Evolutionary conservation across 2,797 vertebrate genomes (phyloP), one percentile per base, ranked within the genome.

Genomic region (Pantherophis alleghaniensis): DNA sequence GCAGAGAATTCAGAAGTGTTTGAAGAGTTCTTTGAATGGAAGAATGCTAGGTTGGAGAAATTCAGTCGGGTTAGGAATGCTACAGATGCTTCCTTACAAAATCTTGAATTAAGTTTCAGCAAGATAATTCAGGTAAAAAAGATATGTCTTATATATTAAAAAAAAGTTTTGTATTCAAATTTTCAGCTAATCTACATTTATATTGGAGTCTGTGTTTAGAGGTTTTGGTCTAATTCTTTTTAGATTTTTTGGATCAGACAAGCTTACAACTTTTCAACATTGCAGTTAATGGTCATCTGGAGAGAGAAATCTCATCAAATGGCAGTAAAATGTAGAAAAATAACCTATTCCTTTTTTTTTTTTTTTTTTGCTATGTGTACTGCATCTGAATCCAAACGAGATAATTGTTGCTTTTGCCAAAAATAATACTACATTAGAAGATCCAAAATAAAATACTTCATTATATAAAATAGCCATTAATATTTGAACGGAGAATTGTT

Each of bases 1-100:
- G 95, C 90, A 91, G 93, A 92, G 89, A 92, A 94, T 57, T 96
- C 94, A 37, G 97, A 97, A 55, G 95, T 94, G 92, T 97, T 98
- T 97, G 95, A 97, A 22, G 92, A 96, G 11, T 98, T 98, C 95
- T 97, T 96, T 94, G 96, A 97, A 18, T 98, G 97, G 97, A 98
- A 97, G 91, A 95, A 87, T 91, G 55, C 83, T 91, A 98, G 97
- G 94, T 93, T 60, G 24, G 95, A 97, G 89, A 97, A 97, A 92
- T 97, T 97, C 87, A 95, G 91, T 94, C 83, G 10, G 22, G 90
- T 98, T 93, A 98, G 97, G 95, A 95, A 86, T 90, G 96, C 97
- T 92, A 98, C 96, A 1, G 96, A 97, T 57, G 87, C 92, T 94
- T 97, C 97, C 91, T 93, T 98, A 13, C 94, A 95, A 69, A 91